Percentiles rank a stretch among this genome's conserved stretches.
phyloP scores from a whole-genome alignment of 2,797 vertebrate genomes.

The Naso thynnoides region DNA sequence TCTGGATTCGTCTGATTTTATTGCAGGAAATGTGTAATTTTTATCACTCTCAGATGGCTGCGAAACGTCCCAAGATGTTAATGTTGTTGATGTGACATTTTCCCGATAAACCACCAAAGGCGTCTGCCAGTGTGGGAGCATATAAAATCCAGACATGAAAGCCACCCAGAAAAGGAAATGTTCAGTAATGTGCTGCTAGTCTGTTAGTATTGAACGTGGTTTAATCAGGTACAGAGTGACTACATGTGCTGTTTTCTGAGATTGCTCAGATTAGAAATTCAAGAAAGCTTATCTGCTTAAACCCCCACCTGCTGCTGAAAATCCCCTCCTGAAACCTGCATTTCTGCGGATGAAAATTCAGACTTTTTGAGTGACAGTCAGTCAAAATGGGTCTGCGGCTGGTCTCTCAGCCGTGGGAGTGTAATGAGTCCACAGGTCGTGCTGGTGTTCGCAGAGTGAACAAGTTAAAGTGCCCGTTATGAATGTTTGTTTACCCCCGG shows the following conservation, averaged over 20 bases:
- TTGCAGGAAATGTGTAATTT: conserved; percentile 44
- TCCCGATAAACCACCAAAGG: conserved; percentile 18
- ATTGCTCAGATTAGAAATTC: not conserved
- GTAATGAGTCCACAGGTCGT: conserved; percentile 34
- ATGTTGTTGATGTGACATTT: conserved; percentile 24
- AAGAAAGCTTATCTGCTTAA: conserved; percentile 34
- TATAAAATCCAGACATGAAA: conserved; percentile 26
- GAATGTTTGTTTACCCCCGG: conserved; percentile 79
- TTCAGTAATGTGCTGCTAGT: conserved; percentile 66
- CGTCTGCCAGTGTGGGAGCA: not conserved
- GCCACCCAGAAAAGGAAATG: conserved; percentile 24
- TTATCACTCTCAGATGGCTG: conserved; percentile 60
- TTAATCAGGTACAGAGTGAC: conserved; percentile 58
- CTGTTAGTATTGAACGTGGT: conserved; percentile 43
- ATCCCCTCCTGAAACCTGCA: not conserved
- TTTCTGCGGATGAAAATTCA: conserved; percentile 16
- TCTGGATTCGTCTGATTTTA: conserved; percentile 64
- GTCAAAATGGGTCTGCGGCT: conserved; percentile 10
- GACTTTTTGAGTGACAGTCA: conserved; percentile 29
- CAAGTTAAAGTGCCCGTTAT: conserved; percentile 70
- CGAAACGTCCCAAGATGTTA: conserved; percentile 45
- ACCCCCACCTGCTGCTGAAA: conserved; percentile 44
- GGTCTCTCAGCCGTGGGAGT: conserved; percentile 14
- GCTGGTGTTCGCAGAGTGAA: conserved; percentile 58
- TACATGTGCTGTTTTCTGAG: conserved; percentile 35